Evolutionary conservation across 2,888 invertebrate species (phyloP).

Genomic region (Melanostoma scalare): DNA sequence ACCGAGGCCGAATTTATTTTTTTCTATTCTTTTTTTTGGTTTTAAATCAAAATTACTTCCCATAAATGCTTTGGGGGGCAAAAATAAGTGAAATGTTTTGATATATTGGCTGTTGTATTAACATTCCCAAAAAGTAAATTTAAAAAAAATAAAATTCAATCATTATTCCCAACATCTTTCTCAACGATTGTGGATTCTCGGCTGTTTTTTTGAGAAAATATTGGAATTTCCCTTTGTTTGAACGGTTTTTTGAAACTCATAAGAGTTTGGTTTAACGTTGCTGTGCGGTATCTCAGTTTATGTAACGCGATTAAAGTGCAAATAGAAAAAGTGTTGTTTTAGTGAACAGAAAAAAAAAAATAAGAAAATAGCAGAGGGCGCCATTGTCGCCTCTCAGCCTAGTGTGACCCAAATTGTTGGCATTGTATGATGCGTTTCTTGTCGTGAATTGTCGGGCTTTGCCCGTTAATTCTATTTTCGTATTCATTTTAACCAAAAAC

Average conservation of each 20-base stretch:
- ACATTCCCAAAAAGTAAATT: slow-evolving; percentile 50
- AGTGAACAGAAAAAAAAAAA: slow-evolving; percentile 21
- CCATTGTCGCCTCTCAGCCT: slow-evolving; percentile 7
- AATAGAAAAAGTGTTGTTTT: slow-evolving; percentile 32
- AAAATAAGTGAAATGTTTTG: slow-evolving; percentile 50
- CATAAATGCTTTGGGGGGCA: slow-evolving; percentile 9
- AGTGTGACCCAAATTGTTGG: slow-evolving; percentile 55
- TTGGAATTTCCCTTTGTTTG: not conserved
- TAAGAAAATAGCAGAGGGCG: slow-evolving; percentile 8
- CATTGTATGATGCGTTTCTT: slow-evolving; percentile 25
- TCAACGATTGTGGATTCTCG: slow-evolving; percentile 2
- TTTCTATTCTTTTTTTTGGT: slow-evolving; percentile 16
- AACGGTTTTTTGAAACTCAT: not conserved
- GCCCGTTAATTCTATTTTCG: slow-evolving; percentile 35
- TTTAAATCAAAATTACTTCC: slow-evolving; percentile 16
- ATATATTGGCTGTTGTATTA: slow-evolving; percentile 37
- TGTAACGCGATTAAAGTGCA: slow-evolving; percentile 45
- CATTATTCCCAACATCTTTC: slow-evolving; percentile 1
- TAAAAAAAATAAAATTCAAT: slow-evolving; percentile 9
- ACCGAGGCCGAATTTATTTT: slow-evolving; percentile 30
- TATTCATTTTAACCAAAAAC: not conserved
- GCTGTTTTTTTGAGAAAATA: slow-evolving; percentile 5
- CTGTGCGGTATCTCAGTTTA: slow-evolving; percentile 26
- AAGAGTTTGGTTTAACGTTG: not conserved
- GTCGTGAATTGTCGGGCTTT: not conserved